phyloP scores from a whole-genome alignment of 2,888 invertebrate genomes.

The Ditula angustiorana region DNA sequence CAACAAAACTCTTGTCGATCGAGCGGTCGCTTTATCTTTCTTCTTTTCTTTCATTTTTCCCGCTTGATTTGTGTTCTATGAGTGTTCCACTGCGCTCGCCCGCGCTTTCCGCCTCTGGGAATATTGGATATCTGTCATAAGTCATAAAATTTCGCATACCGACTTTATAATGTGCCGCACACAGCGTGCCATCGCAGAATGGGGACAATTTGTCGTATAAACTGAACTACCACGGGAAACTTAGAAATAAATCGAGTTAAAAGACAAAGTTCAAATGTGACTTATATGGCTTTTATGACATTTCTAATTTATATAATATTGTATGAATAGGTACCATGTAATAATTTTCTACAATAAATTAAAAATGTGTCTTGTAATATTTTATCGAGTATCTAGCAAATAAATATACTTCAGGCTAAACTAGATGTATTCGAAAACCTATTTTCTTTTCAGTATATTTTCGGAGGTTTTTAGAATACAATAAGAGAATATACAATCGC shows the following conservation, averaged over 20 bases:
- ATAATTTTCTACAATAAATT: too few species aligned
- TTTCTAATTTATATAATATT: too few species aligned
- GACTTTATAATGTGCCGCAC: constrained; percentile 66
- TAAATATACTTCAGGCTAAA: constrained; percentile 5
- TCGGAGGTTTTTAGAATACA: constrained; percentile 11
- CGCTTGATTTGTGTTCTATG: constrained; percentile 75
- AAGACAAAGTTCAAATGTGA: constrained; percentile 41
- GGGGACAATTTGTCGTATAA: constrained; percentile 51
- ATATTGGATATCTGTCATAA: constrained; percentile 80
- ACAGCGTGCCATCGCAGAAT: constrained; percentile 53
- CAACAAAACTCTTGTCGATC: constrained; percentile 74
- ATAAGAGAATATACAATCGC: constrained; percentile 49
- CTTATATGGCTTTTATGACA: too few species aligned
- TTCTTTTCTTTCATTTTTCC: constrained; percentile 67
- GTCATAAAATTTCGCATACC: constrained; percentile 71
- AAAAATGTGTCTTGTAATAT: too few species aligned
- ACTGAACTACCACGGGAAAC: constrained; percentile 42
- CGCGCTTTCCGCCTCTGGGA: constrained; percentile 57
- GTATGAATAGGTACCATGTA: too few species aligned
- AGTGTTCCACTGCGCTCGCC: constrained; percentile 69
- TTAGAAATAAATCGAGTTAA: constrained; percentile 45
- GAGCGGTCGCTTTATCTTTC: constrained; percentile 72
- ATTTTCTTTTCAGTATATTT: constrained; percentile 11
- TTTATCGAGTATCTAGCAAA: constrained; percentile 18
- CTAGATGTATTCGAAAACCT: constrained; percentile 10